A percentile compares a stretch with the other conserved stretches of the same genome.
Evolutionary conservation across 2,113 vertebrate species (phyloP).

Genomic region (Tragelaphus strepsiceros): DNA sequence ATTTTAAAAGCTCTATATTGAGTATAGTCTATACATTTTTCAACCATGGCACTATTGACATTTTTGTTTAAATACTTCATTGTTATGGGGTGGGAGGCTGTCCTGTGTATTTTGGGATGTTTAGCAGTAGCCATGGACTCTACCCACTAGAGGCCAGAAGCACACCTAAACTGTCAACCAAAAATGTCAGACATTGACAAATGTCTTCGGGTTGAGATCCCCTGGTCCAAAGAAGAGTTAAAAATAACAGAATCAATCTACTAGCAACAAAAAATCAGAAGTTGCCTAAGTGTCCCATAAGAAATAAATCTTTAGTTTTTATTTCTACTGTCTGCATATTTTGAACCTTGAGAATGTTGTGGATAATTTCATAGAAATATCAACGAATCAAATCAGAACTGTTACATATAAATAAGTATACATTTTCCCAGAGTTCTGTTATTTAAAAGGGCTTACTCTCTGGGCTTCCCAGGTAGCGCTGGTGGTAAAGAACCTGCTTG

Average conservation of each 20-base stretch:
- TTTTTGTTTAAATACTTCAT: background rate
- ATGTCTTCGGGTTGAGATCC: rapidly evolving
- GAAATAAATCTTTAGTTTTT: background rate
- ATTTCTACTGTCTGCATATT: background rate
- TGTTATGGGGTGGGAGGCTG: background rate
- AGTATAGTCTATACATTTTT: background rate
- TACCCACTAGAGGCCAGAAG: background rate
- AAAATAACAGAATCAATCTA: background rate
- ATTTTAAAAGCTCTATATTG: background rate
- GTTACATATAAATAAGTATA: background rate
- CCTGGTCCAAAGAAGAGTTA: background rate
- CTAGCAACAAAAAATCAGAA: background rate
- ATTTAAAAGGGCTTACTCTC: background rate
- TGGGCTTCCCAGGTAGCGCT: background rate
- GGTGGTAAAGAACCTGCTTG: background rate
- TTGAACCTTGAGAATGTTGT: background rate
- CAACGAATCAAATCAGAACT: background rate
- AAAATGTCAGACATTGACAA: rapidly evolving
- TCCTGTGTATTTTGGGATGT: background rate
- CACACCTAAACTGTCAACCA: background rate
- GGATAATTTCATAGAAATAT: background rate
- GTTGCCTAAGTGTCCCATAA: background rate
- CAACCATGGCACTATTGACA: background rate
- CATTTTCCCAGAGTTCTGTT: background rate
- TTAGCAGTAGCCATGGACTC: background rate